Evolutionary conservation across 2,113 vertebrate species (phyloP), one percentile per base, ranked within the genome.

Genomic region (Syngnathus typhle): DNA sequence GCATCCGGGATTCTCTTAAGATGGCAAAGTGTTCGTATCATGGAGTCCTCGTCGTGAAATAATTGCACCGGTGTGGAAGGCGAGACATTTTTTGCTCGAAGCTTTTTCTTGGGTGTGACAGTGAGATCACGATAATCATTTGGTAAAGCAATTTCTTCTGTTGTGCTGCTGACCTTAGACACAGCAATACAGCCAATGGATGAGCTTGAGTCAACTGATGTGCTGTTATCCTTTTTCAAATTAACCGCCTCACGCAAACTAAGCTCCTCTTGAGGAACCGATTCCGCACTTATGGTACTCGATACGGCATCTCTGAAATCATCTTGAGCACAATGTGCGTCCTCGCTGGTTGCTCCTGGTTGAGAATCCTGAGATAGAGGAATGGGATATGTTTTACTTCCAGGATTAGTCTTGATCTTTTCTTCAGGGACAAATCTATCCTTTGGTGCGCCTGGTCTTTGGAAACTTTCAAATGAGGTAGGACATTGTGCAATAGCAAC

Each of bases 1-100:
- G 86, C 88, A 69, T 94, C 94, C 0, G 96, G 95, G 79, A 99
- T 95, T 27, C 81, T 90, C 72, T 90, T 94, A 75, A 98, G 80
- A 39, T 89, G 91, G 80, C 90, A 95, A 65, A 99, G 83, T 46
- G 95, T 94, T 73, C 91, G 91, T 84, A 97, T 91, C 90, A 97
- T 94, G 12, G 96, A 98, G 82, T 94, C 94, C 43, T 98, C 95
- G 79, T 99, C 96, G n/a, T 93, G 84, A 43, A 74, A 23, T 11
- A 88, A 27, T 0, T 82, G 70, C 62, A 76, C 13, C 0, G 86
- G 87, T 55, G 70, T 79, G 27, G 82, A 84, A 27, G 80, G 73
- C 68, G 83, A 71, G 0, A 32, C 8, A 7, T 52, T 64, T 5
- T 52, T 67, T 6, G 70, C 76, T 1, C 55, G 75, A 80, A 68